Evolutionary conservation across 2,888 invertebrate species (phyloP).

Genomic region (Trimorus sp.): DNA sequence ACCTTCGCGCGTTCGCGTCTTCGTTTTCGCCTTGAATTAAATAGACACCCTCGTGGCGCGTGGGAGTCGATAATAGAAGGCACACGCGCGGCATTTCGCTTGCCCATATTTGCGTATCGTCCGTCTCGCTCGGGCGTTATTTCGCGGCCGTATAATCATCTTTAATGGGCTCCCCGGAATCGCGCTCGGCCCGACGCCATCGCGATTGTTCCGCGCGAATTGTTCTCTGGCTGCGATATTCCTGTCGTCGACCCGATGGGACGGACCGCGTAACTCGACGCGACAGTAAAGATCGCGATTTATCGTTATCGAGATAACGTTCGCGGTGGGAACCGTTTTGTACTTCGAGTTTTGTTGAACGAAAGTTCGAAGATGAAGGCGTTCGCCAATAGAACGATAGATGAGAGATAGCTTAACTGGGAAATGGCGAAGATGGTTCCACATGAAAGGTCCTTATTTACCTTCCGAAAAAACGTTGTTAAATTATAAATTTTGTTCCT

Average conservation of each 20-base stretch:
- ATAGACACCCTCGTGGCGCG: conserved; percentile 71
- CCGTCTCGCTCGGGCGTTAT: conserved; percentile 70
- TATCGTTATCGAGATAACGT: conserved; percentile 21
- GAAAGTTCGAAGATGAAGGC: too few relatives aligned
- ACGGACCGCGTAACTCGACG: conserved; percentile 29
- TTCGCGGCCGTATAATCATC: conserved; percentile 40
- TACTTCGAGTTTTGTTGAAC: too few relatives aligned
- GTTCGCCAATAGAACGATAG: too few relatives aligned
- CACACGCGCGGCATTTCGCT: conserved; percentile 77
- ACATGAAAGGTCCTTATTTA: too few relatives aligned
- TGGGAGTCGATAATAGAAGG: conserved; percentile 80
- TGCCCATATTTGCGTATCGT: conserved; percentile 79
- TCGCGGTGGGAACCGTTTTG: too few relatives aligned
- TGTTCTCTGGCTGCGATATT: conserved; percentile 27
- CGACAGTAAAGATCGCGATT: conserved; percentile 36
- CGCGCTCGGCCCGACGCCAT: neutral
- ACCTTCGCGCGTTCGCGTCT: conserved; percentile 38
- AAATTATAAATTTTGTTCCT: too few relatives aligned
- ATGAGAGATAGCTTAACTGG: too few relatives aligned
- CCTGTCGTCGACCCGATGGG: conserved; percentile 40
- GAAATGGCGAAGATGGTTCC: too few relatives aligned
- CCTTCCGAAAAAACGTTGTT: too few relatives aligned
- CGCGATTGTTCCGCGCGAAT: conserved; percentile 21
- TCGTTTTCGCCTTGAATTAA: conserved; percentile 61
- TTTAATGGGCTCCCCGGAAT: conserved; percentile 52